phyloP scores from a whole-genome alignment of 2,113 vertebrate species.

The Clupea harengus region DNA sequence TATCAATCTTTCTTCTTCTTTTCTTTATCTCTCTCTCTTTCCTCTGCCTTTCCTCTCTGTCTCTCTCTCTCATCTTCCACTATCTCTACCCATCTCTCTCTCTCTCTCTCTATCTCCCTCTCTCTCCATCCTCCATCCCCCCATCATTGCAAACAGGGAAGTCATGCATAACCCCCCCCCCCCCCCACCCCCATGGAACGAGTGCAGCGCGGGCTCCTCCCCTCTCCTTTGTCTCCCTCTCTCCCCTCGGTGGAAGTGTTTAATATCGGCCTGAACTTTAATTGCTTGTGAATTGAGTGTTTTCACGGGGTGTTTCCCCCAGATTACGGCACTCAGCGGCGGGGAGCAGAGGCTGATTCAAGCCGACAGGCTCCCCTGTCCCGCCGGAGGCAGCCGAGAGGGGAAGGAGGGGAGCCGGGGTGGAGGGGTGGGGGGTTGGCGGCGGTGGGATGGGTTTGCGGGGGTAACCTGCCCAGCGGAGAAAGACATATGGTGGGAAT shows the following conservation, averaged over 20 bases:
- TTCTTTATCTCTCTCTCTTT: background rate
- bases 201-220: constrained; percentile 16
- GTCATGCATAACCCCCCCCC: background rate
- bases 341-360: constrained; percentile 90
- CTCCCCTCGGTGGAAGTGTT: constrained; percentile 57
- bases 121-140: constrained; percentile 44
- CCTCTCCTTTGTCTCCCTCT: constrained; percentile 37
- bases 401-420: constrained; percentile 52
- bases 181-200: background rate
- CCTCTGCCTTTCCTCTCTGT: constrained; percentile 26
- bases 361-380: constrained; percentile 79
- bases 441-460: background rate
- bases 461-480: constrained; percentile 67
- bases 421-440: background rate
- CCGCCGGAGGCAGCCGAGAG: constrained; percentile 66
- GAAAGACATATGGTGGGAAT: constrained; percentile 92
- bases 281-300: constrained; percentile 93
- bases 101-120: background rate
- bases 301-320: constrained; percentile 85
- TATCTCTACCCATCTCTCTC: constrained; percentile 21
- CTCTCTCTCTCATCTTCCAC: constrained; percentile 58
- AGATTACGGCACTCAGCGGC: constrained; percentile 91
- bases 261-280: constrained; percentile 74
- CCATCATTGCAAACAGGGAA: constrained; percentile 20
- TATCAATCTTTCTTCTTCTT: background rate